These are phyloP conservation scores for Polypedilum pembai DNA, from an alignment of 1,140 invertebrate genomes.

Conservation along the genomic window DNA sequence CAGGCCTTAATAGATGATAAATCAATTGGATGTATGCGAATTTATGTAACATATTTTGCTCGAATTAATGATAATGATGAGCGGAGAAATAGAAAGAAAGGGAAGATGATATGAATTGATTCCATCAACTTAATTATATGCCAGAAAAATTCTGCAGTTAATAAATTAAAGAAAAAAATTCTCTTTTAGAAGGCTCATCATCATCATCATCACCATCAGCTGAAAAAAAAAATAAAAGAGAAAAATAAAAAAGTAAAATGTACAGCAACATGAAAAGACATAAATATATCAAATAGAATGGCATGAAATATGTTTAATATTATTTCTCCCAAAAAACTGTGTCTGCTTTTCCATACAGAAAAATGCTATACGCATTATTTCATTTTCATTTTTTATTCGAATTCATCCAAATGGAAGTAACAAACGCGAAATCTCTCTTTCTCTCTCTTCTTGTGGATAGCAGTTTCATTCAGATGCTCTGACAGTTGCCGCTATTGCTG, in stretches of 20 bases:
- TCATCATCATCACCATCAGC: not conserved
- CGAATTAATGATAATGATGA: slow-evolving; percentile 24
- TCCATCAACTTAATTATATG: too few relatives aligned
- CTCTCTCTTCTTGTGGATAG: not conserved
- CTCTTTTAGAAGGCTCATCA: not conserved
- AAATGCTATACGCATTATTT: slow-evolving; percentile 23
- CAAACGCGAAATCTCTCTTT: slow-evolving; percentile 23
- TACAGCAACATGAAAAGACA: not conserved
- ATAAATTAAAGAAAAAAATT: too few relatives aligned
- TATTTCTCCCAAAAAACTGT: not conserved
- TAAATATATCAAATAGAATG: too few relatives aligned
- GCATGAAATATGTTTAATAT: slow-evolving; percentile 8
- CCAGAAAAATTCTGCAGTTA: too few relatives aligned
- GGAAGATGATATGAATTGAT: not conserved
- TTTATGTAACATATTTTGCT: slow-evolving; percentile 20
- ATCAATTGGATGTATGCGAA: not conserved
- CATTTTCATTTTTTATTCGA: slow-evolving; percentile 15
- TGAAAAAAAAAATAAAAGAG: not conserved
- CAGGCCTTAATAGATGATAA: not conserved
- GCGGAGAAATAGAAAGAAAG: not conserved
- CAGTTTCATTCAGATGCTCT: not conserved
- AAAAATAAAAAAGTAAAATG: not conserved
- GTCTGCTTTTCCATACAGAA: slow-evolving; percentile 1
- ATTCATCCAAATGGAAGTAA: slow-evolving; percentile 22
- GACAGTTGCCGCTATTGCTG: not conserved